These are phyloP conservation scores for Tragelaphus strepsiceros DNA, from an alignment of 2,113 vertebrate species.

Conservation along the genomic window DNA sequence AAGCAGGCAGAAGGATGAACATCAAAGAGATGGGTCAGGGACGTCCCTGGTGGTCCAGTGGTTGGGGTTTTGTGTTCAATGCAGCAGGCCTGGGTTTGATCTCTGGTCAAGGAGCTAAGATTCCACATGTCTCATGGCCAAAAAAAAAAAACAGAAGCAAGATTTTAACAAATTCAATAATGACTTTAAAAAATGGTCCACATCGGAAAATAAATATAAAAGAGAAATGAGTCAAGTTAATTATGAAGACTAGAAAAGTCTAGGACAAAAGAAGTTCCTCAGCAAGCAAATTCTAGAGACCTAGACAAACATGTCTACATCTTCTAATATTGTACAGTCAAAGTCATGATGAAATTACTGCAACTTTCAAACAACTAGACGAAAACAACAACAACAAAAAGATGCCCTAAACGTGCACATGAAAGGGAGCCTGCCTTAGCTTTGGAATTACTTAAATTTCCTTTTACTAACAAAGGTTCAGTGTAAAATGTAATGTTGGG, in stretches of 20 bases:
- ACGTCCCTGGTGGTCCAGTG: not conserved
- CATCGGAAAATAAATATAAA: not conserved
- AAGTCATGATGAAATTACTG: not conserved
- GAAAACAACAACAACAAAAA: not conserved
- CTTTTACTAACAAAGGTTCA: not conserved
- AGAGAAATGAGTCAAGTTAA: not conserved
- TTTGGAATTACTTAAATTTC: not conserved
- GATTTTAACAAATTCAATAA: not conserved
- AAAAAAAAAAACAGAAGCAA: not conserved
- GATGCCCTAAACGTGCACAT: fast-evolving
- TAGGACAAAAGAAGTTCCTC: not conserved
- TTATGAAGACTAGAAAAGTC: not conserved
- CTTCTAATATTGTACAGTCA: not conserved
- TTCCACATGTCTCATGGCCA: not conserved
- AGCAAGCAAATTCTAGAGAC: not conserved
- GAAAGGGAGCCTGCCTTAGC: not conserved
- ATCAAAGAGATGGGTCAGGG: not conserved
- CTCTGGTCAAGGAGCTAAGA: not conserved
- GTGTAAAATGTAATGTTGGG: not conserved
- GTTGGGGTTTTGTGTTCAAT: not conserved
- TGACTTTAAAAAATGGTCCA: not conserved
- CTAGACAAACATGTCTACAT: not conserved
- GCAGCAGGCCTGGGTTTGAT: not conserved
- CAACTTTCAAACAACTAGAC: not conserved
- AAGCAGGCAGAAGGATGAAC: fast-evolving